Percentiles rank a stretch among this genome's conserved stretches.
Conservation (phyloP, 2,797 vertebrate species). For the Anguilla anguilla region DNA sequence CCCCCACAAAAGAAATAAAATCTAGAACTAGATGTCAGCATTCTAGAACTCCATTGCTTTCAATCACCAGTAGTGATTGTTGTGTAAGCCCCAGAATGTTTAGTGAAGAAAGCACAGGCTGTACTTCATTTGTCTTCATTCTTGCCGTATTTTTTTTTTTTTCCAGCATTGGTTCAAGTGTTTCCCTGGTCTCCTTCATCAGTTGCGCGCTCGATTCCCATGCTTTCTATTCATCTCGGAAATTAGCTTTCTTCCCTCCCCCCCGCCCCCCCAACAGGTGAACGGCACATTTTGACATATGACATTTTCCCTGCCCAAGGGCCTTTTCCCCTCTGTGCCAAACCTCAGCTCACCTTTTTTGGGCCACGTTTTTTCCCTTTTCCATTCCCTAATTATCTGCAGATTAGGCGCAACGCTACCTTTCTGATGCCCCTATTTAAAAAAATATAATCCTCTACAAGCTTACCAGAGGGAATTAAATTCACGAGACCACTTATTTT, state of each 20-base stretch:
- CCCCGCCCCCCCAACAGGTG: slow-evolving; percentile 27
- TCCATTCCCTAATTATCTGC: slow-evolving; percentile 64
- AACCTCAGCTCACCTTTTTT: slow-evolving; percentile 69
- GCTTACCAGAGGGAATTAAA: slow-evolving; percentile 40
- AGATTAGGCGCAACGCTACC: slow-evolving; percentile 68
- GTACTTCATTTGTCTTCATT: too few relatives aligned
- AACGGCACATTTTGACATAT: not conserved
- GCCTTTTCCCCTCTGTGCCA: slow-evolving; percentile 31
- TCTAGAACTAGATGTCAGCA: too few relatives aligned
- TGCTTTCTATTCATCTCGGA: slow-evolving; percentile 59
- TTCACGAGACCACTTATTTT: slow-evolving; percentile 54
- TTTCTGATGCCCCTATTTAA: slow-evolving; percentile 68
- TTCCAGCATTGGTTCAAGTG: not conserved
- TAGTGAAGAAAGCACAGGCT: too few relatives aligned
- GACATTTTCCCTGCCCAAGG: slow-evolving; percentile 1
- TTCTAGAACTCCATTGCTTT: too few relatives aligned
- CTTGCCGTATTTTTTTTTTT: too few relatives aligned
- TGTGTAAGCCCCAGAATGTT: too few relatives aligned
- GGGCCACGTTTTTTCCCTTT: slow-evolving; percentile 60
- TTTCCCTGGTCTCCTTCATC: slow-evolving; percentile 26
- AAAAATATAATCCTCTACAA: slow-evolving; percentile 59
- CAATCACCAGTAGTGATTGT: too few relatives aligned
- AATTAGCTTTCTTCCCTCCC: not conserved
- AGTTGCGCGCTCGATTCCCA: slow-evolving; percentile 52
- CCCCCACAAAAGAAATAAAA: too few relatives aligned